Percentiles rank a stretch among this genome's conserved stretches.
Evolutionary conservation across 2,113 vertebrate species (phyloP).

Genomic region (Mustela lutreola): DNA sequence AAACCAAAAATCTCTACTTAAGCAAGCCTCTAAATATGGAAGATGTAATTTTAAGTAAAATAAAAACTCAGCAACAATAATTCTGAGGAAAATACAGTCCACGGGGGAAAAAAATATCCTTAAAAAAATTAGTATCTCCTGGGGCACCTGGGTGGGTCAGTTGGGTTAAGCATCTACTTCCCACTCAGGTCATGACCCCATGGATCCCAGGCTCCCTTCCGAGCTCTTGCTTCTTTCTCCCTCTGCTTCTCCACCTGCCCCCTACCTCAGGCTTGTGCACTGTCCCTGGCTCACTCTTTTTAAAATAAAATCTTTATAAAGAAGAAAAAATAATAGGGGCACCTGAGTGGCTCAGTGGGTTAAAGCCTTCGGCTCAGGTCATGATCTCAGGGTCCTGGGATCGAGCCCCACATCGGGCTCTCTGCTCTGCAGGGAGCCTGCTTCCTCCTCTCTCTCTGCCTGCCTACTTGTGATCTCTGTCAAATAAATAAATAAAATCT

Average conservation of each 20-base stretch:
- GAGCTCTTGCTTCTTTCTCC: background rate
- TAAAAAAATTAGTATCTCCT: background rate
- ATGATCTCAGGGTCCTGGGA: too few relatives aligned
- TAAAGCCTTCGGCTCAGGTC: too few relatives aligned
- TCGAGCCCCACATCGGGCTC: too few relatives aligned
- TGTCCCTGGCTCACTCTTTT: background rate
- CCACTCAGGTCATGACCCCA: background rate
- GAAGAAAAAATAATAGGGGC: too few relatives aligned
- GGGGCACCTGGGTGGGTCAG: background rate
- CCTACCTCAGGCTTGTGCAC: background rate
- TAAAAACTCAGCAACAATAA: background rate
- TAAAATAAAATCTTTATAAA: background rate
- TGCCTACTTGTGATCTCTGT: too few relatives aligned
- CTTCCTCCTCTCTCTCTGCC: too few relatives aligned
- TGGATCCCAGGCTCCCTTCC: background rate
- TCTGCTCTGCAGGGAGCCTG: too few relatives aligned
- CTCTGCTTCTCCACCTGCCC: too few relatives aligned
- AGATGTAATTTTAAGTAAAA: background rate
- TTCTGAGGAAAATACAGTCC: background rate
- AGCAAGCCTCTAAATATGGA: background rate
- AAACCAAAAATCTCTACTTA: background rate
- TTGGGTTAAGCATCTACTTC: background rate
- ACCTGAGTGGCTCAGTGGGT: too few relatives aligned
- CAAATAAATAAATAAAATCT: background rate
- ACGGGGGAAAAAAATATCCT: background rate